Evolutionary conservation across 1,140 invertebrate genomes (phyloP), one percentile per base, ranked within the genome.

Genomic region (Mylabris phalerata): DNA sequence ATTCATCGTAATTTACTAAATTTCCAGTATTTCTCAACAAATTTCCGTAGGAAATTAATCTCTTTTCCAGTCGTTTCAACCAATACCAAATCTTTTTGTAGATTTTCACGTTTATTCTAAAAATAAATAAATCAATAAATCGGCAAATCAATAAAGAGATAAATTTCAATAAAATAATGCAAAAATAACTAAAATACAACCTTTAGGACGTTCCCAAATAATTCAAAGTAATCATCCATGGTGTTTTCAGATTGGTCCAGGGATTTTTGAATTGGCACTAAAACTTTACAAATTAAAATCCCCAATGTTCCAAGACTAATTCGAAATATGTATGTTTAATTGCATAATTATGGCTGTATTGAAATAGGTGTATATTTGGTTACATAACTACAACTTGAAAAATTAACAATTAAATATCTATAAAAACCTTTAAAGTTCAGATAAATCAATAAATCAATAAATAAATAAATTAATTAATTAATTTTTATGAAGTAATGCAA

Each of bases 181-280:
- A 5, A 7, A 32, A 19, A 19, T 19, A 19, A 19, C 19, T 0
- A 19, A 19, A 19, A 19, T 19, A 1, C 19, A 19, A 52, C 50
- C 13, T 52, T 43, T 26, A 26, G 9, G 6, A 43, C 27, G 27
- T 43, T 52, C 27, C 39, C 9, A 24, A 52, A 52, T 4, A 42
- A 13, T 43, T 52, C 50, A 27, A 59, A 59, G 47, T 19, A 40
- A 41, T 48, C 24, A 25, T 26, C 9, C 24, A 41, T 40, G 19
- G 19, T 19, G 19, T 19, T 19, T 19, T 19, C 19, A 19, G 19
- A 19, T 19, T 19, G 1, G 19, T 19, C 19, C 1, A 1, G 19
- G 19, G 19, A 19, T 19, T 19, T 19, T 19, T 2, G 19, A 19
- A 19, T 19, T 19, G 19, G 19, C 19, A 19, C 19, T 19, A 19